Base-by-base conservation (phyloP, 1,140 invertebrate species). In the Phymastichus coffea region DNA sequence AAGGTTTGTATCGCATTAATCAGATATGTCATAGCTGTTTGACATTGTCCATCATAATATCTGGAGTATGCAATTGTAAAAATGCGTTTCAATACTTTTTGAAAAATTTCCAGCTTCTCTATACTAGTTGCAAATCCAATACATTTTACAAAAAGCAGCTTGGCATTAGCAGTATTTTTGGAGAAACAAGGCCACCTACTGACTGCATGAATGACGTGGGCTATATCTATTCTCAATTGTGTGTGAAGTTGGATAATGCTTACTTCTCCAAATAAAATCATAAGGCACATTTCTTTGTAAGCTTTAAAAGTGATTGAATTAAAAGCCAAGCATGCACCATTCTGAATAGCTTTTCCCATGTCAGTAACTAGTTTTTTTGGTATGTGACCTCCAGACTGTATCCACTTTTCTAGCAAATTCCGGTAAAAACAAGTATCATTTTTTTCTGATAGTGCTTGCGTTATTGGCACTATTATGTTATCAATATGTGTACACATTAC, bases 261-360 rank as follows among this genome's bases (percentile, higher is more conserved):
- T 6, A 10, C 15, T n/a, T n/a, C n/a, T n/a, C n/a, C n/a, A n/a
- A n/a, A n/a, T n/a, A 43, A 43, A 19, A 43, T 43, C 2, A 15
- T 2, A 17, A 20, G 20, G 17, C 40, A 43, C 4, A 4, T 4
- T 4, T 43, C 40, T 4, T 20, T 20, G 17, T 43, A 43, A 22
- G 9, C 15, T 9, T 17, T 43, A 12, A 4, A 43, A 6, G 12
- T 43, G 4, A 28, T 26, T 26, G 12, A 15, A 30, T 48, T 48
- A 20, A 26, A 48, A 4, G 23, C 46, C 22, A 48, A 19, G 26
- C 12, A 26, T 17, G 19, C 25, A 7, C 12, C 7, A 48, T 48
- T 48, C 26, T 48, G 28, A 4, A 33, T 22, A 48, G 46, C 46
- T 48, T 33, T 48, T 4, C 14, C 46, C 46, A 43, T 43, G 17